phyloP scores from a whole-genome alignment of 1,140 invertebrate species.

The Bicyclus anynana region DNA sequence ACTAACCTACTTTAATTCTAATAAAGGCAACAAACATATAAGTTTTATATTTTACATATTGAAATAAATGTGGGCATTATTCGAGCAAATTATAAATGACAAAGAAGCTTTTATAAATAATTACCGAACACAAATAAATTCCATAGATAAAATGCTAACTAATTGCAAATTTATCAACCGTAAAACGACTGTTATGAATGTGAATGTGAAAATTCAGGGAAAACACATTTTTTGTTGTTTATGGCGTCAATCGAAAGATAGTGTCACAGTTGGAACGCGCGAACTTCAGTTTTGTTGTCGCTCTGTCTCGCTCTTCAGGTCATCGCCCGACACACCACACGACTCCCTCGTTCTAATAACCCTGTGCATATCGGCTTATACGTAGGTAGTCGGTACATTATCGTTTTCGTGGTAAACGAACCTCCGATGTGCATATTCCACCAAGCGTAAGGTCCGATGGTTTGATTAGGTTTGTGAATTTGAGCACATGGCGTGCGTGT shows the following conservation, averaged over 20 bases:
- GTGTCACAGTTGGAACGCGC: conserved; percentile 44
- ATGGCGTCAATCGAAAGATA: conserved; percentile 28
- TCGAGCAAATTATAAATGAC: neutral
- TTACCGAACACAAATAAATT: neutral
- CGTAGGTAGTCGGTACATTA: too few species aligned
- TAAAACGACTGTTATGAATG: too few species aligned
- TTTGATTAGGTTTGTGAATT: too few species aligned
- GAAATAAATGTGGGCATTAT: neutral
- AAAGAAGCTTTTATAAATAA: too few species aligned
- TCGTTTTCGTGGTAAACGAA: conserved; percentile 30
- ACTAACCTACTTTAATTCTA: neutral
- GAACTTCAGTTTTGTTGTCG: conserved; percentile 74
- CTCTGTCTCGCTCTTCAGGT: conserved; percentile 68
- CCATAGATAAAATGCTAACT: too few species aligned
- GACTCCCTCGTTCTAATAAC: conserved; percentile 70
- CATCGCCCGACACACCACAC: conserved; percentile 64
- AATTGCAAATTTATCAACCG: too few species aligned
- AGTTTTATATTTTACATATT: neutral
- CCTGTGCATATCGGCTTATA: conserved; percentile 63
- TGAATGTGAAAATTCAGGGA: neutral
- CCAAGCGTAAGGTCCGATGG: conserved; percentile 3
- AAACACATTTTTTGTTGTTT: conserved; percentile 15
- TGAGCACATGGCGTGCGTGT: conserved; percentile 17
- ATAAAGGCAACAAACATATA: conserved; percentile 11
- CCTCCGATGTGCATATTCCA: conserved; percentile 14